Evolutionary conservation across 2,797 vertebrate species (phyloP), one percentile per base, ranked within the genome.

Genomic region (Lateolabrax maculatus): DNA sequence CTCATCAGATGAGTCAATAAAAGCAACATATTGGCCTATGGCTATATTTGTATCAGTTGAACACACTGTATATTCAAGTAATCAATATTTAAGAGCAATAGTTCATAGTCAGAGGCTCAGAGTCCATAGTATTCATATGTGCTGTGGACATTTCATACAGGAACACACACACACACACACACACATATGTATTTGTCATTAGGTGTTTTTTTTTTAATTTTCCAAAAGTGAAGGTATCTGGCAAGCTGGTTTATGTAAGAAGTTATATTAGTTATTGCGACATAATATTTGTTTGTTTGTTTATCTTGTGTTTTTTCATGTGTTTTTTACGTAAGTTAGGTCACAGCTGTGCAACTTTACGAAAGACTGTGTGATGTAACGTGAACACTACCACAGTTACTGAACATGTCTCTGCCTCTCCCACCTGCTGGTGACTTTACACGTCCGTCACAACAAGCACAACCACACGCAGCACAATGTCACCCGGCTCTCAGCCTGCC

Each of bases 401-500:
- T 15, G 1, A 48, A 66, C 34, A 63, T 21, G 31, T 15, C 3
- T 23, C 44, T 16, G 23, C 43, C 74, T 53, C 77, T 58, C 60
- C 57, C 80, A 81, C n/a, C 80, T 74, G 71, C 63, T 82, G 76
- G 57, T 79, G 63, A 81, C 78, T 56, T 69, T 65, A 56, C 71
- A 44, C 15, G 31, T 46, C 53, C 64, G 73, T 80, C 82, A 89
- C n/a, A 84, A 88, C 77, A 79, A 78, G 63, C 71, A 57, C 77
- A 2, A 52, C 23, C 74, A 77, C 66, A 77, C 5, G 69, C n/a
- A n/a, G 58, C 74, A 76, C 80, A 84, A 80, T 83, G 87, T 87
- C 83, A 83, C 21, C 34, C 8, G 71, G 60, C 41, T 37, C 11
- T n/a, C 36, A 51, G 6, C 23, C 43, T 68, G 51, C 15, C 27